Base-by-base conservation (phyloP, 2,797 vertebrate genomes). In the Iguana delicatissima region DNA sequence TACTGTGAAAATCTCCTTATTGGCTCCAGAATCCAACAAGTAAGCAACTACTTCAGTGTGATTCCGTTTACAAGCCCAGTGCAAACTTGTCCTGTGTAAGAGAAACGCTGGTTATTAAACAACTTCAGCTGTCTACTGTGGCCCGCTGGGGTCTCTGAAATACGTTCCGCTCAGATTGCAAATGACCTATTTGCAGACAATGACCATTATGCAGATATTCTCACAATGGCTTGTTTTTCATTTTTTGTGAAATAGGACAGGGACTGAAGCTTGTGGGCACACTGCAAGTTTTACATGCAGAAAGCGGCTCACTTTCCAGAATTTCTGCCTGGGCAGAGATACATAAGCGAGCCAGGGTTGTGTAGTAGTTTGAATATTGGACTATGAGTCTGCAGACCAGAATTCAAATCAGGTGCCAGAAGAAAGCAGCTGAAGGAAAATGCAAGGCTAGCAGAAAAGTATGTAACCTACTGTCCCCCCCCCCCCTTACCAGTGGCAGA, bases 11-110 rank as follows among this genome's bases (percentile, higher is more conserved):
- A 99, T 97, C 22, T 98, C 97, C 94, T 96, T 98, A 93, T 99
- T 98, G 0, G 99, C 99, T 5, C 98, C 99, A 5, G 98, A 98
- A 24, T 96, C 97, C 93, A 99, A 96, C 96, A 99, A 96, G 96
- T 98, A 99, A 87, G 98, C 97, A 94, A 99, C 99, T 80, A 99
- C 97, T 1, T 97, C 98, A 50, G 98, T 98, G 46, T 99, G 99
- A 96, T 99, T 99, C 91, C 98, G 97, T 95, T 99, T 99, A 90
- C 98, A 99, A 0, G 99, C 99, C 99, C 99, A 99, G 95, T 99
- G 99, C 93, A 99, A 96, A 88, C 98, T 99, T 0, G 99, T 99
- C 99, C 99, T 99, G 92, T 0, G 3, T 81, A 91, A 29, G 80
- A 88, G 88, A 92, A 80, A 84, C 0, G 9, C 42, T 32, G 59